Evolutionary conservation across 1,140 invertebrate species (phyloP), one percentile per base, ranked within the genome.

Genomic region (Tetragnatha versicolor): DNA sequence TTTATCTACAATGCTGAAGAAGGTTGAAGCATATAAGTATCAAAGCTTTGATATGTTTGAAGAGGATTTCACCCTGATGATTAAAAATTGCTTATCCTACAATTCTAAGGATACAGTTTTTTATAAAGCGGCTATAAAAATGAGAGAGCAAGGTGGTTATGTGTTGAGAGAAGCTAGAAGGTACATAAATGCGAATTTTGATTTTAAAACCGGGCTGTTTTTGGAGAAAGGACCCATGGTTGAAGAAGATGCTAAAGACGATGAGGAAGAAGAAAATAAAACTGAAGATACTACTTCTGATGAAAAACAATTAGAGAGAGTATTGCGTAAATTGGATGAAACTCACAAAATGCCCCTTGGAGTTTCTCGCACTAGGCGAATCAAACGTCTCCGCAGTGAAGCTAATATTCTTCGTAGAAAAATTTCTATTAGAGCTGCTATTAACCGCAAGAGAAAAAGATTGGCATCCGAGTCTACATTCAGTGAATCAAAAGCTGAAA

Each of bases 81-180:
- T 98, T 33, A 91, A 91, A 68, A 99, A 98, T 85, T 99, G 97
- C 85, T 88, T 97, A 73, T 93, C 91, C 0, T 99, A 98, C 84
- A 98, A 98, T 87, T 92, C 94, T 68, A 96, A 95, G 85, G 95
- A 97, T 82, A 98, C 96, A 0, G 84, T 89, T 12, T 91, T 91
- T 84, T 92, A 92, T 86, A 90, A 92, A 79, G 92, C 94, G 7
- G 96, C 93, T 17, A 87, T 94, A 0, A 93, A 92, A 83, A 92
- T 98, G 90, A 90, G 93, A 58, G 94, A 97, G 82, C 92, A 94
- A 86, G 89, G 89, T 81, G 80, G 82, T 20, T 39, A n/a, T 61
- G 35, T 79, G 29, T 49, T 79, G 37, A 7, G 76, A 33, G 76
- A 69, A 47, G 76, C 76, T 22, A 55, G 65, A 10, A 68, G 69